A percentile compares a stretch with the other conserved stretches of the same genome.
Evolutionary conservation across 2,888 invertebrate species (phyloP).

Genomic region (Aphrophora alni): DNA sequence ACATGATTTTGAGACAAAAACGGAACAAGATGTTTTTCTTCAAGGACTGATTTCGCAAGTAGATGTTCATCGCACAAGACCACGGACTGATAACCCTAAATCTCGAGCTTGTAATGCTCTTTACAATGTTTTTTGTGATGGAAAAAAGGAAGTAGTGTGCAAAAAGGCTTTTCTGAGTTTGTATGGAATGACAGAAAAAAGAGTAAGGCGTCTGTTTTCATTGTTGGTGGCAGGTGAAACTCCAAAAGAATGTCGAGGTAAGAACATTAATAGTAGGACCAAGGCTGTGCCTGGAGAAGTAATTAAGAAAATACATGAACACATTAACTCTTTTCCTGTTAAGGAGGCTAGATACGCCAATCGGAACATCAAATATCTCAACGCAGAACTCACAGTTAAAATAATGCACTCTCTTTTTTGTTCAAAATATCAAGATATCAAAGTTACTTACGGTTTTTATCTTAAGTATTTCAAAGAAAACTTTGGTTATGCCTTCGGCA

Average conservation of each 20-base stretch:
- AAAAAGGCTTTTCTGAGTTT: constrained; percentile 10
- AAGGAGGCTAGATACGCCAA: constrained; percentile 10
- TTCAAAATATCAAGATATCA: constrained; percentile 4
- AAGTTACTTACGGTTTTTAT: constrained; percentile 45
- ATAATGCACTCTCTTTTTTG: neutral
- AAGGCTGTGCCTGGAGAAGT: constrained; percentile 8
- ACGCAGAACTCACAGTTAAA: constrained; percentile 3
- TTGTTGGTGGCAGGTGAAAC: constrained; percentile 4
- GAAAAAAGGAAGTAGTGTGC: neutral
- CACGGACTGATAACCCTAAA: constrained; percentile 1
- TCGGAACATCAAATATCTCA: neutral
- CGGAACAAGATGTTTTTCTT: constrained; percentile 6
- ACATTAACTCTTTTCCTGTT: constrained; percentile 11
- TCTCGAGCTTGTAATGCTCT: neutral
- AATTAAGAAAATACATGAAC: neutral
- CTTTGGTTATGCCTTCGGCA: constrained; percentile 37
- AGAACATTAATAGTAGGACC: neutral
- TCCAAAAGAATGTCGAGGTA: neutral
- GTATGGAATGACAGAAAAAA: neutral
- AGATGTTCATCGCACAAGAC: neutral
- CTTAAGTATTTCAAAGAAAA: constrained; percentile 45
- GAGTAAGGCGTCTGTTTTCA: neutral
- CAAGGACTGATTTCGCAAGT: neutral
- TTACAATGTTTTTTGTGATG: neutral
- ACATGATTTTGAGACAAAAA: neutral